Base-by-base conservation (phyloP, 1,140 invertebrate genomes). In the Penaeus japonicus region DNA sequence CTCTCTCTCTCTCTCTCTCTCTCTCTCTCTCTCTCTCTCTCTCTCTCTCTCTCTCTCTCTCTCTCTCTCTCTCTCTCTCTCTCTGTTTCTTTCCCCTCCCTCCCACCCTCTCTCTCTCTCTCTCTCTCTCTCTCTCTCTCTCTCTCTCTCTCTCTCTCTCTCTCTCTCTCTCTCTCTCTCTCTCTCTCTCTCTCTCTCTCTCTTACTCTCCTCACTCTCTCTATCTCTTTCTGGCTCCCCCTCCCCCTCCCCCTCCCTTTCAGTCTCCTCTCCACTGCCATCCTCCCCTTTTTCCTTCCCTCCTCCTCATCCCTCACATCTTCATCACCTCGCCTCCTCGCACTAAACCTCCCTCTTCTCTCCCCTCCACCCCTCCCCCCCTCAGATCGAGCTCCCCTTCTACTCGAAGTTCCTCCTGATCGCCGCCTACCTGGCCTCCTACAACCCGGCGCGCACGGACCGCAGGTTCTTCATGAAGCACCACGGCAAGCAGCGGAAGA, bases 321-420 rank as follows among this genome's bases (percentile, higher is more conserved):
- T 47, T 47, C 47, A 47, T 47, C 47, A 0, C 5, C 39, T 4
- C 17, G 18, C 4, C 20, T 22, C 39, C 39, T 24, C 18, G 39
- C n/a, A 54, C 32, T 80, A 18, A n/a, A 47, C 20, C 24, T 18
- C 27, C 57, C n/a, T 24, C 2, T 24, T 30, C 0, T 82, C 27
- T 2, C 55, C 27, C 47, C 65, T n/a, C 65, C n/a, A 70, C 30
- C 30, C 22, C n/a, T 30, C 87, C n/a, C n/a, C n/a, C n/a, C n/a
- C n/a, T n/a, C 95, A 94, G 86, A 94, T 97, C 79, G 97, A 98
- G 92, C 93, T 98, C 7, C 97, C 97, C 0, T 97, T 95, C 91
- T 98, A 97, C 92, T 96, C 96, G 0, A 98, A 98, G 92, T 98
- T 95, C 92, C 93, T 98, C 55, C 92, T 98, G 4, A 96, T 98